Evolutionary conservation across 2,888 invertebrate genomes (phyloP), one percentile per base, ranked within the genome.

Genomic region (Lacanobia wlatinum): DNA sequence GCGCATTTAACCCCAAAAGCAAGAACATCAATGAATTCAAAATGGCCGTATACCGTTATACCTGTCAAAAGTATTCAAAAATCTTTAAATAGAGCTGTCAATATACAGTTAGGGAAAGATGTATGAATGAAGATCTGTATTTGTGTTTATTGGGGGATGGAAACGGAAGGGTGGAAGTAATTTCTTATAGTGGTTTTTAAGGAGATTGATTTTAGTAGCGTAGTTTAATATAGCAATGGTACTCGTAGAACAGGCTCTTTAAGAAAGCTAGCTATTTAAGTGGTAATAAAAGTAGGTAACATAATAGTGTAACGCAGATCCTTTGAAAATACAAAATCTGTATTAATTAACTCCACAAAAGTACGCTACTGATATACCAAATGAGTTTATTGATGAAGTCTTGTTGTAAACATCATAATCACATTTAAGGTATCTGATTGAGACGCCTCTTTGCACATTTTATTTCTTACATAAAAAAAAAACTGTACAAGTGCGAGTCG

Each of bases 1-100:
- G 83, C 86, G 82, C 77, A 84, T 83, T 86, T 84, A 82, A 87
- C 84, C 55, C 69, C 70, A 78, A 82, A 84, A 80, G 76, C 82
- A 82, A 18, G 76, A 83, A 85, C 70, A 84, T 84, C 83, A 75
- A 86, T 80, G 80, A 70, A 77, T 75, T 65, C 71, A 77, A 83
- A 71, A 83, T 74, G 61, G 70, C 64, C 76, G 65, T 80, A 68
- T 83, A 85, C 86, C 84, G 87, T 88, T 85, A 84, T 28, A 84
- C 64, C 86, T 87, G 87, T 87, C 87, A 85, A 85, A 78, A 76
- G 74, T 65, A 64, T 81, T 83, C 74, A 76, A 63, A n/a, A 43
- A 66, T 66, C 50, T 77, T 76, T 70, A 70, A 80, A 82, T 68
- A 67, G 60, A 46, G 18, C 70, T 84, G 84, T 83, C 84, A 76